Conservation (phyloP, 2,113 vertebrate species). For the Benthochromis sp. region DNA sequence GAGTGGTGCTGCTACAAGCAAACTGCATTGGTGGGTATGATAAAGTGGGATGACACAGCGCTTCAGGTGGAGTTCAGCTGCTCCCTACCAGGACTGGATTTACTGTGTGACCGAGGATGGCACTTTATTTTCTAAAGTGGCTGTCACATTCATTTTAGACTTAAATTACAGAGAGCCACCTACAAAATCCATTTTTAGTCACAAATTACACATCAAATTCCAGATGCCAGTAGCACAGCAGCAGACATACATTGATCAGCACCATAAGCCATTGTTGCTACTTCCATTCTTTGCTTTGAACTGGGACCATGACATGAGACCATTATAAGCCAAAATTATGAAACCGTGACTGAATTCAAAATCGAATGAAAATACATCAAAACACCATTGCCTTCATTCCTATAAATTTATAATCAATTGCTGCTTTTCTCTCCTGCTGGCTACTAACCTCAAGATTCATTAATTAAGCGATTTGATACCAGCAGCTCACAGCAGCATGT, state of each 20-base stretch:
- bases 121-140: background rate
- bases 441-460: background rate
- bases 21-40: constrained; percentile 2
- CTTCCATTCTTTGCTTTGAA: background rate
- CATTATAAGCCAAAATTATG: background rate
- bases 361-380: background rate
- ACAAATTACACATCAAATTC: background rate
- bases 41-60: constrained; percentile 29
- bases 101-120: background rate
- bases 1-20: background rate
- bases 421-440: background rate
- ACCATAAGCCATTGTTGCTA: background rate
- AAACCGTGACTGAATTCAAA: background rate
- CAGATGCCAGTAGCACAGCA: background rate
- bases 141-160: background rate
- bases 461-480: background rate
- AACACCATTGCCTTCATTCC: background rate
- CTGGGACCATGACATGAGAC: background rate
- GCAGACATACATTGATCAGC: background rate
- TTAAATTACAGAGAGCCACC: background rate
- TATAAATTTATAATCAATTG: background rate
- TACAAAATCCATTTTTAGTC: background rate
- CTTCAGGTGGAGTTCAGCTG: constrained; percentile 14
- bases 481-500: background rate
- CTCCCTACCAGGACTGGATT: background rate